Percentiles rank a stretch among this genome's conserved stretches.
phyloP scores from a whole-genome alignment of 2,888 invertebrate genomes.

The Agrochola litura region DNA sequence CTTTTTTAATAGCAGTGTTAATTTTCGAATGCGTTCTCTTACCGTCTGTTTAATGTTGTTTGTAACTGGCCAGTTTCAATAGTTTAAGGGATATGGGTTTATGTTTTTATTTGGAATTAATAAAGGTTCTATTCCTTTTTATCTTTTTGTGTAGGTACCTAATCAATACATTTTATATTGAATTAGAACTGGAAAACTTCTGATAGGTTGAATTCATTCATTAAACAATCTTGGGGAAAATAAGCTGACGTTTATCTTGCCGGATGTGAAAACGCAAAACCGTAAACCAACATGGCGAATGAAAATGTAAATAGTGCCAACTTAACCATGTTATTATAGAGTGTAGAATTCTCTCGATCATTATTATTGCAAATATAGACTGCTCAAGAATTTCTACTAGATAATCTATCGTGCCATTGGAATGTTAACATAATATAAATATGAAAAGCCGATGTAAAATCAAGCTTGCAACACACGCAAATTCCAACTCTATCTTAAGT shows the following conservation, averaged over 20 bases:
- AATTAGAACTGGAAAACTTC: not conserved
- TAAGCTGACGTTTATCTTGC: not conserved
- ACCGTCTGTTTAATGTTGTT: conserved; percentile 59
- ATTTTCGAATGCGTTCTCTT: conserved; percentile 60
- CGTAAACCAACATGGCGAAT: conserved; percentile 24
- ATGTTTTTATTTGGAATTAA: conserved; percentile 28
- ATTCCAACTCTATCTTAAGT: conserved; percentile 29
- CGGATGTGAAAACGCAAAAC: not conserved
- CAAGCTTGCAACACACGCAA: conserved; percentile 23
- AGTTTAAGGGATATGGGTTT: conserved; percentile 34
- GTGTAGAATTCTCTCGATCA: conserved; percentile 17
- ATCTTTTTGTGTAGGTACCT: not conserved
- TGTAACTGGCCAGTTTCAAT: conserved; percentile 50
- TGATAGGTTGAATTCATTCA: not conserved
- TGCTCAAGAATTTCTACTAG: conserved; percentile 50
- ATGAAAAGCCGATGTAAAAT: conserved; percentile 45
- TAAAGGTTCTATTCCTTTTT: conserved; percentile 20
- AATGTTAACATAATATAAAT: conserved; percentile 56
- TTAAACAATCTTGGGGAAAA: conserved; percentile 14
- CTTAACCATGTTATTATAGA: conserved; percentile 28
- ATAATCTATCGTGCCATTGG: conserved; percentile 44
- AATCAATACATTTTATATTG: not conserved
- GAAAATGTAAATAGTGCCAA: conserved; percentile 33
- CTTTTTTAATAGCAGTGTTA: conserved; percentile 66
- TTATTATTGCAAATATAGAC: conserved; percentile 54